Evolutionary conservation across 2,797 vertebrate species (phyloP).

Genomic region (Setipinna tenuifilis): DNA sequence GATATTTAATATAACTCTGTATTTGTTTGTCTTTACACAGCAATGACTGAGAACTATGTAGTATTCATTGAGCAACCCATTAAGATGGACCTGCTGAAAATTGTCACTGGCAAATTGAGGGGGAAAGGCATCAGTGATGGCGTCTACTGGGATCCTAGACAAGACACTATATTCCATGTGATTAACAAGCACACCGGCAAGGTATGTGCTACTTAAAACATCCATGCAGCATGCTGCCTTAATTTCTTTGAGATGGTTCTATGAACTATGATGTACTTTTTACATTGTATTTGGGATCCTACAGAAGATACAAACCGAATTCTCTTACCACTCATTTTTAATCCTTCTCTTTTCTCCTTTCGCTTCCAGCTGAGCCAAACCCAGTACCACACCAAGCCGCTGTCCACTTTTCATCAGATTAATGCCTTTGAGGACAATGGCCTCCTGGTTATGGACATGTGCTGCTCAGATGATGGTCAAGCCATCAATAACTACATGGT

Average conservation of each 20-base stretch:
- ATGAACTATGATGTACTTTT: neutral
- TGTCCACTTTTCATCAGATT: slow-evolving; percentile 87
- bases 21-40: slow-evolving; percentile 63
- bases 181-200: slow-evolving; percentile 85
- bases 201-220: slow-evolving; percentile 62
- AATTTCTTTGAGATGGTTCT: neutral
- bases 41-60: slow-evolving; percentile 90
- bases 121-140: slow-evolving; percentile 76
- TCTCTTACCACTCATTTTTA: neutral
- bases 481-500: slow-evolving; percentile 74
- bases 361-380: slow-evolving; percentile 72
- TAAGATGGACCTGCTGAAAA: slow-evolving; percentile 82
- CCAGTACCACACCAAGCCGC: slow-evolving; percentile 73
- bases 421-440: slow-evolving; percentile 87
- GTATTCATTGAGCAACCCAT: slow-evolving; percentile 92
- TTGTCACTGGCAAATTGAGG: slow-evolving; percentile 75
- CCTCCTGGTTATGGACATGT: slow-evolving; percentile 86
- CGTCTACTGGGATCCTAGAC: slow-evolving; percentile 83
- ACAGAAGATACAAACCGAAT: neutral
- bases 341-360: no score
- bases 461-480: slow-evolving; percentile 81
- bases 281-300: no score
- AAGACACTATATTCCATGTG: slow-evolving; percentile 82
- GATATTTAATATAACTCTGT: neutral
- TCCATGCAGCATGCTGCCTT: neutral